Base-by-base conservation (phyloP, 2,797 vertebrate genomes). In the Semotilus atromaculatus region DNA sequence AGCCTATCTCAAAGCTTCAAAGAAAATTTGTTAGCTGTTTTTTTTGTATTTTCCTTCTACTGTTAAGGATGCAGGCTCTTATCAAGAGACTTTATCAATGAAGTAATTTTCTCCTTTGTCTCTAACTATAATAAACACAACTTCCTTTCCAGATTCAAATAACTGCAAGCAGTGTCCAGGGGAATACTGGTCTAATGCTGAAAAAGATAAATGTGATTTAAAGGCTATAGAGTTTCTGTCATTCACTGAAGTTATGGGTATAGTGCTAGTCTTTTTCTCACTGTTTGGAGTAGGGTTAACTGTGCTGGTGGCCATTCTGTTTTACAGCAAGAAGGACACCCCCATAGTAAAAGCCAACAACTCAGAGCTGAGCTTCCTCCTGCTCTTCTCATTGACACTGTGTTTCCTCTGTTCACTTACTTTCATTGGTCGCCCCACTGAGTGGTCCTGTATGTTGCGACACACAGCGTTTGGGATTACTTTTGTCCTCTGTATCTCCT, bases 371-470 rank as follows among this genome's bases (percentile, higher is more conserved):
- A 95, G 94, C 86, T 95, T 95, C 87, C 87, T 95, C 77, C 85
- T 95, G 85, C 94, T 95, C 71, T 91, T 95, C 88, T 94, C 94
- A 9, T 83, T 94, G 86, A 90, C 87, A 75, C 87, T 95, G 48
- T 95, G 94, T 86, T 95, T 95, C 84, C 88, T 95, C 31, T 94
- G 94, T 68, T 94, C 94, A 40, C 85, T 94, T 62, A 93, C 92
- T 43, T 95, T 95, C 89, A 93, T 94, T 0, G 93, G 94, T 18
- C 86, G 26, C 23, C 94, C 94, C 14, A 90, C 93, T 34, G 71
- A 91, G n/a, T 94, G 93, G 94, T 94, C 94, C 85, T 95, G 94
- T 87, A 94, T 93, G 93, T 86, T 95, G 82, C 86, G 94, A 4
- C 93, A 95, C 88, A 93, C 93, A 29, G 91, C 89, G 0, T 95